Conservation (phyloP, 2,888 invertebrate genomes). For the Chymomyza caudatula region DNA sequence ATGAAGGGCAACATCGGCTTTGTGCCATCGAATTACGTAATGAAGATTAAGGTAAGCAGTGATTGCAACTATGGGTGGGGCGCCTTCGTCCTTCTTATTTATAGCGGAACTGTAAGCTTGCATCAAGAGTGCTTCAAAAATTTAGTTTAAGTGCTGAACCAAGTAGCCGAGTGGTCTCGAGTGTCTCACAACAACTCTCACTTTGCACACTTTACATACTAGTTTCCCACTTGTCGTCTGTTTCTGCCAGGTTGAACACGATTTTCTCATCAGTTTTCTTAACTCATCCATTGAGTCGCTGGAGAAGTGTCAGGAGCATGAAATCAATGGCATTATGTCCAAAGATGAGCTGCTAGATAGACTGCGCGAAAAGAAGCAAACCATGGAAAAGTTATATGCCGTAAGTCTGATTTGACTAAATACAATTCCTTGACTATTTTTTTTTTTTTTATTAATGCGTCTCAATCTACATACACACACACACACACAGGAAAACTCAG, state of each 20-base stretch:
- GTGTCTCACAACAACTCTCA: neutral
- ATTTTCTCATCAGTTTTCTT: conserved; percentile 85
- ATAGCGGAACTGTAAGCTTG: neutral
- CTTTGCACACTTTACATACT: neutral
- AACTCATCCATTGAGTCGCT: conserved; percentile 83
- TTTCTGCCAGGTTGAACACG: conserved; percentile 82
- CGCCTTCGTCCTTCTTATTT: neutral
- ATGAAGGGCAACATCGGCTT: conserved; percentile 89
- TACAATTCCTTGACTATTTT: neutral
- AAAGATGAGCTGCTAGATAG: conserved; percentile 82
- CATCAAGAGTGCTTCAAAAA: neutral
- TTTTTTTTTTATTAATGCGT: neutral
- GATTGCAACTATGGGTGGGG: neutral
- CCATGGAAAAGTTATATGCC: conserved; percentile 75
- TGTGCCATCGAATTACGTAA: conserved; percentile 92
- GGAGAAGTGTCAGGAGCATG: conserved; percentile 78
- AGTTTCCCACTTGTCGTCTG: neutral
- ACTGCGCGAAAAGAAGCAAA: conserved; percentile 82
- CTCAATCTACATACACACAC: neutral
- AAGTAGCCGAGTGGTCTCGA: neutral
- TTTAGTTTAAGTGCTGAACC: neutral
- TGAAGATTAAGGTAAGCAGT: conserved; percentile 84
- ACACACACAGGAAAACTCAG: conserved; percentile 63
- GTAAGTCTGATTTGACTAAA: conserved; percentile 43
- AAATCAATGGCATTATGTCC: conserved; percentile 78